A percentile compares a stretch with the other conserved stretches of the same genome.
Conservation (phyloP, 2,888 invertebrate genomes). For the Trachelus tabidus region DNA sequence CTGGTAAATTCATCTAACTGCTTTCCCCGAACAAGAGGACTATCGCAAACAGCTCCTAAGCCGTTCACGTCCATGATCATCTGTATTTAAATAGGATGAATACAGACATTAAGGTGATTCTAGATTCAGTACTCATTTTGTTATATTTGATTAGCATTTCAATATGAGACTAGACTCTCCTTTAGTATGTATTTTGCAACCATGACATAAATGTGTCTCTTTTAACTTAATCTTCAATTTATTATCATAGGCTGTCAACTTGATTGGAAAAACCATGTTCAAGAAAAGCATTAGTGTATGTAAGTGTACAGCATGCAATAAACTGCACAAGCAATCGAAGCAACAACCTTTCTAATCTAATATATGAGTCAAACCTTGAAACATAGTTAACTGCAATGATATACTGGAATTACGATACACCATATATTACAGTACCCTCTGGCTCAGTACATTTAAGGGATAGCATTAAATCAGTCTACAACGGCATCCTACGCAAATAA, state of each 20-base stretch:
- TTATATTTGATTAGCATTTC: background rate
- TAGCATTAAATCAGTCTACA: background rate
- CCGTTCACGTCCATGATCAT: conserved; percentile 94
- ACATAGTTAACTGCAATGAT: background rate
- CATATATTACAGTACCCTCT: background rate
- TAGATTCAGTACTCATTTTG: background rate
- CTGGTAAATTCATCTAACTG: conserved; percentile 87
- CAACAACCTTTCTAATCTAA: background rate
- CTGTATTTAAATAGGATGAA: conserved; percentile 67
- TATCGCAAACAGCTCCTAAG: conserved; percentile 86
- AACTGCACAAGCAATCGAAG: background rate
- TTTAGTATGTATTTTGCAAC: background rate
- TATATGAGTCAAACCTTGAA: background rate
- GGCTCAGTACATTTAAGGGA: background rate
- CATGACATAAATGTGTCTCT: background rate
- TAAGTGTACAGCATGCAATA: background rate
- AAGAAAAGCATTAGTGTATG: background rate
- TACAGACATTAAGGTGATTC: background rate
- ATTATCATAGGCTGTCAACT: background rate
- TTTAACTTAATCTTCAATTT: background rate
- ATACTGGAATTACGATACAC: background rate
- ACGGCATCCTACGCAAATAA: background rate
- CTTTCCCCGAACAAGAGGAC: conserved; percentile 82
- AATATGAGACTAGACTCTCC: background rate
- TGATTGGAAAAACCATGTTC: background rate